These are phyloP conservation scores for Caenorhabditis plicata DNA, from an alignment of 2,888 invertebrate genomes.

Conservation along the genomic window DNA sequence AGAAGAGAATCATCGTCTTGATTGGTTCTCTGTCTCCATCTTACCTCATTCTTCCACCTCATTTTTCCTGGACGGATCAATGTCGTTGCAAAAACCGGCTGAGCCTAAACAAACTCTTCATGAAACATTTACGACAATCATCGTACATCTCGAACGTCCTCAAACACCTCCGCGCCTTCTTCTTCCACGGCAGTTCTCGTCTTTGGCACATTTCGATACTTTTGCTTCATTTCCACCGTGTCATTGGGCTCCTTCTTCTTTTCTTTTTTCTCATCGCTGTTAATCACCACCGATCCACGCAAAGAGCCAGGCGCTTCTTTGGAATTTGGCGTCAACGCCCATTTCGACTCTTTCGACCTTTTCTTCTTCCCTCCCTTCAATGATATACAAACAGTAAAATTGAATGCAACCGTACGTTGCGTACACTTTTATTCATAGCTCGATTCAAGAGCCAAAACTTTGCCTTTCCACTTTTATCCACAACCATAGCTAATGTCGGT, in stretches of 20 bases:
- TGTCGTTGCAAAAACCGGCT: constrained; percentile 1
- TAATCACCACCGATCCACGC: too few species aligned
- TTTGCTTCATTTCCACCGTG: constrained; percentile 1
- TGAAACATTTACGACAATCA: not conserved
- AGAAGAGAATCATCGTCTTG: not conserved
- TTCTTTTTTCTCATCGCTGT: too few species aligned
- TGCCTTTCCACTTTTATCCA: too few species aligned
- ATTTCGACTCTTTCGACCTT: not conserved
- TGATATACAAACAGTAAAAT: too few species aligned
- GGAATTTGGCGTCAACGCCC: not conserved
- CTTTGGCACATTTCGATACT: not conserved
- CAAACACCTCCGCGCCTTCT: constrained; percentile 1
- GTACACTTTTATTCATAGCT: too few species aligned
- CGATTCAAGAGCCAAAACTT: too few species aligned
- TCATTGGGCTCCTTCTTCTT: not conserved
- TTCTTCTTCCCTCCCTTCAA: too few species aligned
- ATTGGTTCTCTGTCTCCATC: not conserved
- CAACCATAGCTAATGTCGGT: too few species aligned
- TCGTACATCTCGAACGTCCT: not conserved
- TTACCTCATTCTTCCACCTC: constrained; percentile 1
- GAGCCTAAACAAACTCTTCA: not conserved
- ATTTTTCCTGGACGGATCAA: constrained; percentile 2
- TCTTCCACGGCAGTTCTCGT: not conserved
- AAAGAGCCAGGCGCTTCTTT: too few species aligned
- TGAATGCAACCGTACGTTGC: too few species aligned